Evolutionary conservation across 2,888 invertebrate genomes (phyloP).

Genomic region (Drosophila basisetae): DNA sequence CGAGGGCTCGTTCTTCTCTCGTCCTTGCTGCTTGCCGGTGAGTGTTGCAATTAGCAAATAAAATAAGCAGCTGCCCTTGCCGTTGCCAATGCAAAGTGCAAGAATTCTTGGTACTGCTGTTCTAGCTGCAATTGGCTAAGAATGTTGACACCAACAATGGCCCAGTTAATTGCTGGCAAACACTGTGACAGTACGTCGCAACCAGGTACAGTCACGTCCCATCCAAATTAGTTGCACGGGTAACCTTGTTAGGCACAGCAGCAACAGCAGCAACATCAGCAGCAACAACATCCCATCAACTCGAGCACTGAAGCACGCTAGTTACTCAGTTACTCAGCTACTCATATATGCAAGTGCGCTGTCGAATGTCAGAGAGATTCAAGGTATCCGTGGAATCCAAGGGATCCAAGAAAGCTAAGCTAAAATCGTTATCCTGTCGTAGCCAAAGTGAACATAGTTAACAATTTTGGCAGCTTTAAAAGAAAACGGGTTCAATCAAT

Average conservation of each 20-base stretch:
- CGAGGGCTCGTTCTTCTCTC: conserved; percentile 52
- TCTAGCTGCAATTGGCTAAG: conserved; percentile 20
- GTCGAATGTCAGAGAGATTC: conserved; percentile 14
- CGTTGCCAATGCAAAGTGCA: conserved; percentile 48
- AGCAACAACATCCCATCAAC: conserved; percentile 24
- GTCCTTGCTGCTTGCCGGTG: conserved; percentile 56
- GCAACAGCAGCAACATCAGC: conserved; percentile 10
- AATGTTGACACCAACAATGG: conserved; percentile 65
- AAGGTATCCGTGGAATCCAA: background rate
- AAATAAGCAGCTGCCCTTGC: conserved; percentile 70
- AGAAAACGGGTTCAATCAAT: conserved; percentile 19
- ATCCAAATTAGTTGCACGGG: conserved; percentile 75
- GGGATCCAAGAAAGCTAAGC: conserved; percentile 12
- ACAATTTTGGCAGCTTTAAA: conserved; percentile 19
- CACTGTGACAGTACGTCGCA: conserved; percentile 47
- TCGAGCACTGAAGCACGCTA: conserved; percentile 21
- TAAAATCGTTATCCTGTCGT: background rate
- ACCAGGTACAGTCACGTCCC: conserved; percentile 73
- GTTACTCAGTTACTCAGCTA: conserved; percentile 23
- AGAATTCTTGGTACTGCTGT: conserved; percentile 34
- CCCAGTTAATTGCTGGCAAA: conserved; percentile 77
- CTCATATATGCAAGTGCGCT: conserved; percentile 36
- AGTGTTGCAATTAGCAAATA: conserved; percentile 80
- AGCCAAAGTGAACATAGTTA: conserved; percentile 15
- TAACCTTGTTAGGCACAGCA: conserved; percentile 70